Base-by-base conservation (phyloP, 2,113 vertebrate species). In the Brachypodius melanocephalos region DNA sequence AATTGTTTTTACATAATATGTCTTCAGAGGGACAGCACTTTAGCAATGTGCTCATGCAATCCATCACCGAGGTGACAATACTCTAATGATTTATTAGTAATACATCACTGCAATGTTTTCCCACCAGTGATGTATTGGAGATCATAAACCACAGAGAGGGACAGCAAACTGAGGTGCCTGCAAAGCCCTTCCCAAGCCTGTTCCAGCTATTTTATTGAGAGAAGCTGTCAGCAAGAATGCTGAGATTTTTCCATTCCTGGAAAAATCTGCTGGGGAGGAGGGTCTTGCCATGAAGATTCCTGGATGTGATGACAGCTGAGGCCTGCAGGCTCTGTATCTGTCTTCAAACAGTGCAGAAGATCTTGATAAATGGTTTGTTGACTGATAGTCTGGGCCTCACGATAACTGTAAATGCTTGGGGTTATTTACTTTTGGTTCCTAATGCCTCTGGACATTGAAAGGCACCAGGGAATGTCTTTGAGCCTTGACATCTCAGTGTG, bases 101-200 rank as follows among this genome's bases (percentile, higher is more conserved):
- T 92, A 62, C 29, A 91, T 96, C 93, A 89, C 77, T 42, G 66
- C 67, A 92, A 29, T 85, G 84, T 77, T 94, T 88, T 85, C 87
- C 54, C 29, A 3, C 45, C 84, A 57, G 57, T 89, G 96, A 88
- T 79, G 20, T 34, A 46, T 36, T 61, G 26, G 49, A 52, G 81
- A 76, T 73, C 81, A 82, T 93, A 95, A 95, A 95, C 4, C 57
- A 85, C 3, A 26, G 62, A 45, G 46, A 40, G 62, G 32, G 52
- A 84, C 66, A 79, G 61, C 52, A 77, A 31, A 3, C n/a, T 38
- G 66, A 42, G 68, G 75, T 20, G 85, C 42, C 78, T 85, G 71
- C 62, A 61, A 68, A 91, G 45, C 58, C 59, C 68, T 89, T 80
- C 69, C 72, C 86, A 86, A 65, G 17, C 66, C 66, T 65, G 24